Evolutionary conservation across 1,140 invertebrate genomes (phyloP).

Genomic region (Sweltsa coloradensis): DNA sequence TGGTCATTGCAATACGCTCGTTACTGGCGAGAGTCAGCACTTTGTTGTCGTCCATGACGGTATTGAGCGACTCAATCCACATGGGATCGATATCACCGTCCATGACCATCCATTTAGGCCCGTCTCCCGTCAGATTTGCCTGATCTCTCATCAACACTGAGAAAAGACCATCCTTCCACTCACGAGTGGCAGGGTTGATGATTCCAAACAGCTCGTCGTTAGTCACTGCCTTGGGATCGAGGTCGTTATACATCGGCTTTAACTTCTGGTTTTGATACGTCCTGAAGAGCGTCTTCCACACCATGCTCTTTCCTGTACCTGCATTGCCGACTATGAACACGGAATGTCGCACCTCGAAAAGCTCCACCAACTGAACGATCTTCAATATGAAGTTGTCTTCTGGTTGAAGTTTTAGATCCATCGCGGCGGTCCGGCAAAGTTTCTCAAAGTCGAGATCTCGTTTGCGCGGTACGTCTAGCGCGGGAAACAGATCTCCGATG

Average conservation of each 20-base stretch:
- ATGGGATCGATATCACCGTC: conserved; percentile 96
- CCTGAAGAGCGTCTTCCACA: conserved; percentile 80
- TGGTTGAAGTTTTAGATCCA: conserved; percentile 77
- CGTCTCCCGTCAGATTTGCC: conserved; percentile 71
- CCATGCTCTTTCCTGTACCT: conserved; percentile 87
- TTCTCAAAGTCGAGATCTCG: conserved; percentile 75
- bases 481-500: conserved; percentile 80
- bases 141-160: conserved; percentile 88
- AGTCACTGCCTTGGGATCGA: conserved; percentile 92
- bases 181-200: conserved; percentile 86
- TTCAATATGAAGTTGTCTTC: conserved; percentile 82
- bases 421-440: conserved; percentile 55
- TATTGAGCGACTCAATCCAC: conserved; percentile 94
- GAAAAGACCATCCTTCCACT: conserved; percentile 94
- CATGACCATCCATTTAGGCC: conserved; percentile 91
- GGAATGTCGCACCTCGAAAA: conserved; percentile 87
- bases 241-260: conserved; percentile 76
- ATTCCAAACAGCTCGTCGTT: conserved; percentile 93
- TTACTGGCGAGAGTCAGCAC: conserved; percentile 86
- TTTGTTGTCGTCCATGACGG: conserved; percentile 77
- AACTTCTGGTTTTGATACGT: conserved; percentile 67
- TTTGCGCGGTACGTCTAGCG: conserved; percentile 76
- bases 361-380: conserved; percentile 83
- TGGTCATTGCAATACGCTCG: conserved; percentile 84
- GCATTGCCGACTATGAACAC: conserved; percentile 87